Percentiles rank a stretch among this genome's conserved stretches.
Conservation (phyloP, 2,113 vertebrate species). For the Zosterops pallidus region DNA sequence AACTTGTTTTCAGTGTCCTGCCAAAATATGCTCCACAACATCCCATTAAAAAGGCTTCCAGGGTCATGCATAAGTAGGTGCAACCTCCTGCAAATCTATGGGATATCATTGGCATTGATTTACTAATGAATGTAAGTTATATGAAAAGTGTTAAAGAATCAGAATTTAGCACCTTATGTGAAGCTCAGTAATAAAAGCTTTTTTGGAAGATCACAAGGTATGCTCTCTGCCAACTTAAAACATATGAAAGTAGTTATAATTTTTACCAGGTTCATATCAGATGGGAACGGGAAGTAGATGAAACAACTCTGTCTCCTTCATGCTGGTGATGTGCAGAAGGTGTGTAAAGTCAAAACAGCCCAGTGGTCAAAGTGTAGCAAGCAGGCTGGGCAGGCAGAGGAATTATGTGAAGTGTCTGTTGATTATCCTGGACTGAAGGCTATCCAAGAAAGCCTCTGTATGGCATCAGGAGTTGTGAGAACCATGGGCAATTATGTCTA, state of each 20-base stretch:
- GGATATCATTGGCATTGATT: background rate
- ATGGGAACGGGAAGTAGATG: background rate
- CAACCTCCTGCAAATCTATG: background rate
- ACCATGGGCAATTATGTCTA: background rate
- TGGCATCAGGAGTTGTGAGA: background rate
- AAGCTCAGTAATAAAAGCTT: background rate
- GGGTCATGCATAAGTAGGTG: background rate
- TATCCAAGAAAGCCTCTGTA: background rate
- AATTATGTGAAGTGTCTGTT: background rate
- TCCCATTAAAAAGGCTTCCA: conserved; percentile 25
- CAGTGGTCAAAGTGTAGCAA: background rate
- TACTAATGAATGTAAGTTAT: background rate
- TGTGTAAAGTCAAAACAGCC: background rate
- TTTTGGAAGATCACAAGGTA: background rate
- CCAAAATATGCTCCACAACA: conserved; percentile 28
- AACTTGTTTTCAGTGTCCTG: conserved; percentile 44
- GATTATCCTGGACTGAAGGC: background rate
- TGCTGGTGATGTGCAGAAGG: background rate
- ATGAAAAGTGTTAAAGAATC: background rate
- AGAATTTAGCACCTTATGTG: background rate
- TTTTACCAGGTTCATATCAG: background rate
- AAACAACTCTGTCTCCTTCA: background rate
- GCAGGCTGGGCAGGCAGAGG: background rate
- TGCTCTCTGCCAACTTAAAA: background rate
- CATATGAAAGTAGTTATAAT: background rate